These are phyloP conservation scores for Baryphthengus martii DNA, from an alignment of 2,113 vertebrate genomes.

Conservation along the genomic window DNA sequence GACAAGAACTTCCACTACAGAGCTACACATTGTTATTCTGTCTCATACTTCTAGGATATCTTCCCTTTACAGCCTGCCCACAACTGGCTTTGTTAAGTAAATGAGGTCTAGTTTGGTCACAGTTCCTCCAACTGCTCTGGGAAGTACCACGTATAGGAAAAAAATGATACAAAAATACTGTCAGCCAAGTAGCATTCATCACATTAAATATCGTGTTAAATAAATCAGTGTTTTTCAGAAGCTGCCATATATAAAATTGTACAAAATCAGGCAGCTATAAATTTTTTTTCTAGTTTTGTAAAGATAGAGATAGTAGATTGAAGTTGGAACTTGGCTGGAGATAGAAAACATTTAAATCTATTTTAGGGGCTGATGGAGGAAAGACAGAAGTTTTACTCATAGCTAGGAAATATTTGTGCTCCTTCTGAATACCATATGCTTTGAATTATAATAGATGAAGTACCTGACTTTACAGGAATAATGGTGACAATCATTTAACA, in stretches of 20 bases:
- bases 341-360: background rate
- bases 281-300: background rate
- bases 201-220: background rate
- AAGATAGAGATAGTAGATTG: background rate
- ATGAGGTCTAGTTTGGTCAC: background rate
- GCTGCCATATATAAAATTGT: background rate
- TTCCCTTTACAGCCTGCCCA: background rate
- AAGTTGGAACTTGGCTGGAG: background rate
- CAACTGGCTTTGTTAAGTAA: background rate
- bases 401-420: background rate
- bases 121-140: background rate
- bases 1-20: background rate
- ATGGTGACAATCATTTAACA: background rate
- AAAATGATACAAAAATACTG: background rate
- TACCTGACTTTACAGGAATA: background rate
- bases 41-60: background rate
- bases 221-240: background rate
- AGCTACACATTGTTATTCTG: background rate
- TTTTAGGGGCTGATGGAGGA: background rate
- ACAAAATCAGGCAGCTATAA: background rate
- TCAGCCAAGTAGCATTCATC: background rate
- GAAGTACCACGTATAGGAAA: accelerated
- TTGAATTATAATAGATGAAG: background rate
- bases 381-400: background rate
- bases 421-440: background rate